These are phyloP conservation scores for Tachina fera DNA, from an alignment of 2,888 invertebrate genomes.

Conservation along the genomic window DNA sequence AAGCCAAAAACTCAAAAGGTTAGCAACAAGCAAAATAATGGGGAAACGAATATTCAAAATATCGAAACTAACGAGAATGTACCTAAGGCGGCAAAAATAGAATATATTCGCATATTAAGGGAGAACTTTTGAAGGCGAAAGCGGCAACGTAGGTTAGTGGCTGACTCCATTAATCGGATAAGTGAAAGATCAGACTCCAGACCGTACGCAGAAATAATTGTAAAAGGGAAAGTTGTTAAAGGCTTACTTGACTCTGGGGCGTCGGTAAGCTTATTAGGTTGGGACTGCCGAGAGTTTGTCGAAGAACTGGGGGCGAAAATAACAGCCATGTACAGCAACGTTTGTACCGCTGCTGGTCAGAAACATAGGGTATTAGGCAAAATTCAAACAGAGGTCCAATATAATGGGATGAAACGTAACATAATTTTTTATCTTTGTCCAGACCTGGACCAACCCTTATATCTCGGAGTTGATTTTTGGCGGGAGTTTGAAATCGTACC, in stretches of 20 bases:
- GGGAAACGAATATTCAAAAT: too few species aligned
- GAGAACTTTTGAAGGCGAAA: background rate
- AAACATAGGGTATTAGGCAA: background rate
- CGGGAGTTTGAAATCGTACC: background rate
- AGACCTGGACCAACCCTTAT: background rate
- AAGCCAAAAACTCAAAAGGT: too few species aligned
- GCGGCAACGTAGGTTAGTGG: background rate
- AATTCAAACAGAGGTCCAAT: background rate
- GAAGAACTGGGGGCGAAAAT: background rate
- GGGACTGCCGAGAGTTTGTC: background rate
- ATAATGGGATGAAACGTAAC: background rate
- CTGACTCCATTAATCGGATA: background rate
- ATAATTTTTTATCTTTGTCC: too few species aligned
- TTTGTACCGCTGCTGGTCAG: background rate
- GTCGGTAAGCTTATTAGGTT: background rate
- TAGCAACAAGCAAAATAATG: too few species aligned
- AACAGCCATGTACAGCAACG: background rate
- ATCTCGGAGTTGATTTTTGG: background rate
- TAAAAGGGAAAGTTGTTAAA: background rate
- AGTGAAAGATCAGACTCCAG: background rate
- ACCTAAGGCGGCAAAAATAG: background rate
- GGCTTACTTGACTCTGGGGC: background rate
- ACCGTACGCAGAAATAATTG: background rate
- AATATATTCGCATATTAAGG: background rate
- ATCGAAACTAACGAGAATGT: too few species aligned